phyloP scores from a whole-genome alignment of 2,113 vertebrate species.

The Poicephalus gulielmi region DNA sequence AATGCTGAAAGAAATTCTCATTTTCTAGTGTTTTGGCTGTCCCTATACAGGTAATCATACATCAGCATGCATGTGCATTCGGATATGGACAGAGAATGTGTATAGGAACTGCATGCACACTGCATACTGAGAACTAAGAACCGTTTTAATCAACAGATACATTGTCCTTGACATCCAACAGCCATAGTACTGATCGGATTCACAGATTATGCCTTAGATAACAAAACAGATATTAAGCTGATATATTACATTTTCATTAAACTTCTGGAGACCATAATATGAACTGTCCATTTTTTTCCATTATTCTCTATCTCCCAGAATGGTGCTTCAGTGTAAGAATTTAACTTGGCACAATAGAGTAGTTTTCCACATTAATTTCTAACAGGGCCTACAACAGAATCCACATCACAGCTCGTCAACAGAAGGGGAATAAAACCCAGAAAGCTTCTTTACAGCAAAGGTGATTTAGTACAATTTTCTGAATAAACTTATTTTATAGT shows the following conservation, averaged over 20 bases:
- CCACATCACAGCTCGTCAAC: neutral
- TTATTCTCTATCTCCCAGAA: neutral
- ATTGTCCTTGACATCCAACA: neutral
- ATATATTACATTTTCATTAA: neutral
- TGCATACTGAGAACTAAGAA: neutral
- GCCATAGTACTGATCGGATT: neutral
- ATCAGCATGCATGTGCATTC: neutral
- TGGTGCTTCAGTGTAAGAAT: neutral
- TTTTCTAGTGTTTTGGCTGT: neutral
- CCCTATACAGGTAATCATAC: slow-evolving; percentile 6
- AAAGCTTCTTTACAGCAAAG: neutral
- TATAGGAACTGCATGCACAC: neutral
- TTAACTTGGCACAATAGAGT: neutral
- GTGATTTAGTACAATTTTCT: neutral
- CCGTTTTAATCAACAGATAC: neutral
- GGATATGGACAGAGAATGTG: neutral
- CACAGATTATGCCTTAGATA: neutral
- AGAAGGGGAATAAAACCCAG: neutral
- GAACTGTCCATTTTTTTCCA: neutral
- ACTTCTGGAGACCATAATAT: neutral
- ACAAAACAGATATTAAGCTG: neutral
- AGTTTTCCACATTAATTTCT: neutral
- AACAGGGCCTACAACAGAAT: neutral
- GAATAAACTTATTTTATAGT: neutral
- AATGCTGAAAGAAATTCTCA: neutral